Conservation (phyloP, 1,140 invertebrate species). For the Drosophila subpulchrella region DNA sequence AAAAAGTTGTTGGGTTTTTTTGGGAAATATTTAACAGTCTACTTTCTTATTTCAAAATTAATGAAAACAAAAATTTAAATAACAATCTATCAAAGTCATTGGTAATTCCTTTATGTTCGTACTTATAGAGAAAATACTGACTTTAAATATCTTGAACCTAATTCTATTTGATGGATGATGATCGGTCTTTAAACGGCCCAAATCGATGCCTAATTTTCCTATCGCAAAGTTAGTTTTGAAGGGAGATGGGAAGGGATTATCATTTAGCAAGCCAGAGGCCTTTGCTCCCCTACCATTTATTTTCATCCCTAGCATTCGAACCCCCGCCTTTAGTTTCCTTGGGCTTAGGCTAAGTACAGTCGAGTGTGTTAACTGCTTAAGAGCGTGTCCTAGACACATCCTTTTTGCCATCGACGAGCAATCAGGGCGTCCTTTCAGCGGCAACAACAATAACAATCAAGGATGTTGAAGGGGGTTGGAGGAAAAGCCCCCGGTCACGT, state of each 20-base stretch:
- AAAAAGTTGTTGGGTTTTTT: no score
- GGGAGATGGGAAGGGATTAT: constrained; percentile 19
- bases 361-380: constrained; percentile 43
- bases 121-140: background rate
- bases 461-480: background rate
- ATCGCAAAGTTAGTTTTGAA: background rate
- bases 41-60: background rate
- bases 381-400: constrained; percentile 49
- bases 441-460: constrained; percentile 40
- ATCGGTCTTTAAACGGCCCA: constrained; percentile 11
- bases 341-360: constrained; percentile 47
- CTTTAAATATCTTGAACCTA: background rate
- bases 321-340: constrained; percentile 22
- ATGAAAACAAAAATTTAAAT: background rate
- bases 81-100: background rate
- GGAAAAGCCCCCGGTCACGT: constrained; percentile 30
- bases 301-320: background rate
- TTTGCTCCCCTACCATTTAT: background rate
- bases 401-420: constrained; percentile 44
- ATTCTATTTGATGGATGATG: constrained; percentile 27
- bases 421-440: constrained; percentile 43
- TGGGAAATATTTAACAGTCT: background rate
- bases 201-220: background rate
- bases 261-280: constrained; percentile 22
- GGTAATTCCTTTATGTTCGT: background rate